Conservation (phyloP, 2,888 invertebrate species). For the Dinocampus coccinellae region DNA sequence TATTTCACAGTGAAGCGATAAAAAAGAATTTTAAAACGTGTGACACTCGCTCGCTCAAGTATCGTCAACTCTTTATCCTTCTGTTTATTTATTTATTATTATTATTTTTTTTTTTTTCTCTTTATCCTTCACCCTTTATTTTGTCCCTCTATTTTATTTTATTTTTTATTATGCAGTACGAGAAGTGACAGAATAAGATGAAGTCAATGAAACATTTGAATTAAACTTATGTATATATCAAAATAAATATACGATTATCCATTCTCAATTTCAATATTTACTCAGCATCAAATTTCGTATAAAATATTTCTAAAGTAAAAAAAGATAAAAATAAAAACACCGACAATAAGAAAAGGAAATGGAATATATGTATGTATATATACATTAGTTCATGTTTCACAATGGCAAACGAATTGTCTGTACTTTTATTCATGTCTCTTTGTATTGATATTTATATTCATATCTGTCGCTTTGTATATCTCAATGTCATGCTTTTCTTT, state of each 20-base stretch:
- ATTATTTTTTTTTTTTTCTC: too few species aligned
- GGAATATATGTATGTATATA: background rate
- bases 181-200: slow-evolving; percentile 34
- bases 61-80: slow-evolving; percentile 42
- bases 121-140: too few species aligned
- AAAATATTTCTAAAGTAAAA: too few species aligned
- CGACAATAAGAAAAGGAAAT: too few species aligned
- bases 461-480: background rate
- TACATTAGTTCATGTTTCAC: background rate
- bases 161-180: background rate
- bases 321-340: too few species aligned
- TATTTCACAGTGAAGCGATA: slow-evolving; percentile 32
- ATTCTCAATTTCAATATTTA: background rate
- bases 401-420: background rate
- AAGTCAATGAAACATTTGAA: slow-evolving; percentile 29
- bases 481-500: background rate
- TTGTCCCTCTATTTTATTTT: too few species aligned
- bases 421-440: background rate
- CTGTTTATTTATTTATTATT: too few species aligned
- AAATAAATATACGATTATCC: background rate
- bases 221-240: background rate
- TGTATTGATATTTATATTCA: background rate
- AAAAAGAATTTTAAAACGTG: slow-evolving; percentile 40
- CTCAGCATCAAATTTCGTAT: background rate
- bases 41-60: slow-evolving; percentile 32